Evolutionary conservation across 37 sponge, comb jelly and placozoan species (phyloP).

Genomic region (Mnemiopsis leidyi): DNA sequence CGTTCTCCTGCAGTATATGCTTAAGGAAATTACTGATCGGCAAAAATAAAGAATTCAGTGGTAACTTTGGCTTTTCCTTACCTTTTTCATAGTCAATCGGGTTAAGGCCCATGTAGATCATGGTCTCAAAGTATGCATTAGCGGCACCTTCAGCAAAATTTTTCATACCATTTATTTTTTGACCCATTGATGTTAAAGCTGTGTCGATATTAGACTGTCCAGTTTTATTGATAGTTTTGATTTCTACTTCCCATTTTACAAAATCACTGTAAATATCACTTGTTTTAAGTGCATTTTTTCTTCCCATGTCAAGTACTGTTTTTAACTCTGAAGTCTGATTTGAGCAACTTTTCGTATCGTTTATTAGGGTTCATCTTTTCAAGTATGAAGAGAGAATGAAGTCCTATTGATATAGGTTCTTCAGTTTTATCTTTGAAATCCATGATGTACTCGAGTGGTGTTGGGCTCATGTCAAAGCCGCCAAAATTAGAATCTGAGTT

Average conservation of each 20-base stretch:
- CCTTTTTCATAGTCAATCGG: background rate
- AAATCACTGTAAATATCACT: background rate
- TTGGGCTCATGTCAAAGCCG: conserved; percentile 26
- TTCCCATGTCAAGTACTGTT: background rate
- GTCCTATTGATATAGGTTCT: background rate
- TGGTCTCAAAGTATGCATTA: background rate
- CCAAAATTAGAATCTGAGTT: background rate
- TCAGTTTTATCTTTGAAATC: conserved; percentile 26
- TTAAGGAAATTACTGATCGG: background rate
- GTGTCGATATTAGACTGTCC: background rate
- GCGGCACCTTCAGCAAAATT: background rate
- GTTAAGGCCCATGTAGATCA: background rate
- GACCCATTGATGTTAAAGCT: background rate
- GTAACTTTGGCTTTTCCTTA: background rate
- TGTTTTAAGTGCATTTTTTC: background rate
- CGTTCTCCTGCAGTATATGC: background rate
- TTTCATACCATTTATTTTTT: background rate
- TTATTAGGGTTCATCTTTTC: background rate
- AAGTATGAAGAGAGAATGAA: background rate
- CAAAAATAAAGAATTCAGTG: background rate
- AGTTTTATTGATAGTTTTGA: background rate
- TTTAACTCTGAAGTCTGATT: background rate
- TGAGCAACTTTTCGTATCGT: background rate
- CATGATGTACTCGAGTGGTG: background rate
- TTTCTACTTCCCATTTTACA: background rate